These are phyloP conservation scores for Heliconius hewitsoni DNA, from an alignment of 1,140 invertebrate species.

Conservation along the genomic window DNA sequence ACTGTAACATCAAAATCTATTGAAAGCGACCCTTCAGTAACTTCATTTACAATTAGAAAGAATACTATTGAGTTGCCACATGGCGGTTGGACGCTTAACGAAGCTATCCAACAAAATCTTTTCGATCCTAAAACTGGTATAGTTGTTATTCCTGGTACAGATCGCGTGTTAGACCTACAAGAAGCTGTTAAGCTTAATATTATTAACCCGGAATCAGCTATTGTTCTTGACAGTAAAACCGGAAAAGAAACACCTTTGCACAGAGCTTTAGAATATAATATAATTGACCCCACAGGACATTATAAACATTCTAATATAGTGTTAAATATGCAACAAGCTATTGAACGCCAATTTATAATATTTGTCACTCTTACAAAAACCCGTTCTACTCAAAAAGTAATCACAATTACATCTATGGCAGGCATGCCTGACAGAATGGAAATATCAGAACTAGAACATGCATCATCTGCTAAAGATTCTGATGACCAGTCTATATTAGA, in stretches of 20 bases:
- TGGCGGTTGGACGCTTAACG: slow-evolving; percentile 90
- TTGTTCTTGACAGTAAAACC: slow-evolving; percentile 88
- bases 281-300: slow-evolving; percentile 89
- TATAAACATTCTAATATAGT: slow-evolving; percentile 83
- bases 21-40: slow-evolving; percentile 73
- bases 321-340: slow-evolving; percentile 90
- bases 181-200: slow-evolving; percentile 93
- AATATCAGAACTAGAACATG: slow-evolving; percentile 80
- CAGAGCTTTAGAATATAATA: slow-evolving; percentile 88
- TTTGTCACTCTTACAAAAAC: slow-evolving; percentile 74
- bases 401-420: slow-evolving; percentile 84
- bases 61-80: slow-evolving; percentile 87
- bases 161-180: slow-evolving; percentile 91
- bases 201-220: slow-evolving; percentile 90
- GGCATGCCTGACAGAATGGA: slow-evolving; percentile 86
- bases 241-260: slow-evolving; percentile 86
- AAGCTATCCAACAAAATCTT: slow-evolving; percentile 88
- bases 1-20: slow-evolving; percentile 67
- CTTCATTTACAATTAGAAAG: slow-evolving; percentile 77
- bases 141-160: slow-evolving; percentile 93
- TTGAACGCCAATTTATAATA: slow-evolving; percentile 85
- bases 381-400: slow-evolving; percentile 79
- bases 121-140: slow-evolving; percentile 91
- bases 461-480: slow-evolving; percentile 53
- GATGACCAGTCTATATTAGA: slow-evolving; percentile 83